Conservation (phyloP, 2,797 vertebrate genomes). For the Brachymystax lenok region DNA sequence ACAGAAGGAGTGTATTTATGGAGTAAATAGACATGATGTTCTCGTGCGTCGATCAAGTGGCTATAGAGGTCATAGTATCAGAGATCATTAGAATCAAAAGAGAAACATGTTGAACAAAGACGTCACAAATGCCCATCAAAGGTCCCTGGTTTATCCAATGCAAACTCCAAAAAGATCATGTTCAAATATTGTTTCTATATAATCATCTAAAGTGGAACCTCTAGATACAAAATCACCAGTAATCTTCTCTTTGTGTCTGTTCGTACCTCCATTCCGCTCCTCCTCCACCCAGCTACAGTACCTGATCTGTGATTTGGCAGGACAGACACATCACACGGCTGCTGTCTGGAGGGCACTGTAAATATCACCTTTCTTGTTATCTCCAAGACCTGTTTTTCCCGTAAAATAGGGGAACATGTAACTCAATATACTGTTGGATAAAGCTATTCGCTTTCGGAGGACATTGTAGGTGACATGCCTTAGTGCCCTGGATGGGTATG, state of each 20-base stretch:
- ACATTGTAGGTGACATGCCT: slow-evolving; percentile 77
- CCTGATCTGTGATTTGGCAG: slow-evolving; percentile 63
- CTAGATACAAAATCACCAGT: neutral
- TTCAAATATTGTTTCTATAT: neutral
- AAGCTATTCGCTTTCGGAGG: slow-evolving; percentile 73
- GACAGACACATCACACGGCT: slow-evolving; percentile 49
- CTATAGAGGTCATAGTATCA: slow-evolving; percentile 22
- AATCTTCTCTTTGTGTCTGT: neutral
- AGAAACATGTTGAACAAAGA: slow-evolving; percentile 2
- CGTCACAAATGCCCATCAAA: neutral
- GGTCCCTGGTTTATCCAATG: neutral
- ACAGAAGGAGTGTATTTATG: neutral
- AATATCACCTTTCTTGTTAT: slow-evolving; percentile 84
- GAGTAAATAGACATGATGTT: slow-evolving; percentile 10
- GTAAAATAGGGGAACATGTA: slow-evolving; percentile 76
- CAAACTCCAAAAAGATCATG: neutral
- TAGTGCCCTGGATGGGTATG: slow-evolving; percentile 67
- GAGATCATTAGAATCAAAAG: slow-evolving; percentile 12
- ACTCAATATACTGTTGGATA: slow-evolving; percentile 67
- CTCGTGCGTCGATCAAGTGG: slow-evolving; percentile 26
- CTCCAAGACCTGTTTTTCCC: slow-evolving; percentile 78
- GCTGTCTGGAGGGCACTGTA: slow-evolving; percentile 57
- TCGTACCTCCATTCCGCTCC: slow-evolving; percentile 11
- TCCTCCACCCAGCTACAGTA: slow-evolving; percentile 34
- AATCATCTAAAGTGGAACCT: neutral